These are phyloP conservation scores for Drosophila melanocephala DNA, from an alignment of 2,888 invertebrate species.

Conservation along the genomic window DNA sequence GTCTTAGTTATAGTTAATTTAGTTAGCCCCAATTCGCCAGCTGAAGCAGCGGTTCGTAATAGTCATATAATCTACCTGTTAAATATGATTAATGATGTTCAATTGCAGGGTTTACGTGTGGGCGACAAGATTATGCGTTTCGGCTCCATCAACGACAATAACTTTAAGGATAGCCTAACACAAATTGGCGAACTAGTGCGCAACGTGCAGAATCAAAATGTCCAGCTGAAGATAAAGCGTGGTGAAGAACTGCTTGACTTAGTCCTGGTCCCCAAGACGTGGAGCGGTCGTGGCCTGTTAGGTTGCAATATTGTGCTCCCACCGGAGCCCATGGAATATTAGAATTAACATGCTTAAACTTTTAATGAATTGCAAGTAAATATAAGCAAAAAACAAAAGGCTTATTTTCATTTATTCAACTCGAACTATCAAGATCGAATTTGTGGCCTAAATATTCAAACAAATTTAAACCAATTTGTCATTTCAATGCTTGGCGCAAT, in stretches of 20 bases:
- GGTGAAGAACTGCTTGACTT: slow-evolving; percentile 86
- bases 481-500: background rate
- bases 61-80: background rate
- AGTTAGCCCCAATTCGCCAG: slow-evolving; percentile 92
- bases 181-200: slow-evolving; percentile 90
- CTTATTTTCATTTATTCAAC: slow-evolving; percentile 9
- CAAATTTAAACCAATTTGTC: slow-evolving; percentile 17
- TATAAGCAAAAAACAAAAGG: slow-evolving; percentile 18
- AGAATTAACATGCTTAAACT: slow-evolving; percentile 1
- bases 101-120: slow-evolving; percentile 88
- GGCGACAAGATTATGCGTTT: slow-evolving; percentile 91
- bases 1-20: slow-evolving; percentile 90
- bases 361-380: slow-evolving; percentile 19
- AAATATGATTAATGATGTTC: background rate
- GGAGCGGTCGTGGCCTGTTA: slow-evolving; percentile 92
- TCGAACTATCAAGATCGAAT: slow-evolving; percentile 13
- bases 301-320: slow-evolving; percentile 89
- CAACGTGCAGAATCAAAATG: slow-evolving; percentile 87
- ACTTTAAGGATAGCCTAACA: slow-evolving; percentile 89
- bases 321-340: slow-evolving; percentile 64
- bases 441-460: slow-evolving; percentile 12
- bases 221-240: slow-evolving; percentile 87
- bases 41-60: slow-evolving; percentile 90
- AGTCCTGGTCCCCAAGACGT: slow-evolving; percentile 89
- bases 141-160: slow-evolving; percentile 90